A percentile compares a stretch with the other conserved stretches of the same genome.
These are phyloP conservation scores for Phainopepla nitens DNA, from an alignment of 2,113 vertebrate species.

Conservation along the genomic window DNA sequence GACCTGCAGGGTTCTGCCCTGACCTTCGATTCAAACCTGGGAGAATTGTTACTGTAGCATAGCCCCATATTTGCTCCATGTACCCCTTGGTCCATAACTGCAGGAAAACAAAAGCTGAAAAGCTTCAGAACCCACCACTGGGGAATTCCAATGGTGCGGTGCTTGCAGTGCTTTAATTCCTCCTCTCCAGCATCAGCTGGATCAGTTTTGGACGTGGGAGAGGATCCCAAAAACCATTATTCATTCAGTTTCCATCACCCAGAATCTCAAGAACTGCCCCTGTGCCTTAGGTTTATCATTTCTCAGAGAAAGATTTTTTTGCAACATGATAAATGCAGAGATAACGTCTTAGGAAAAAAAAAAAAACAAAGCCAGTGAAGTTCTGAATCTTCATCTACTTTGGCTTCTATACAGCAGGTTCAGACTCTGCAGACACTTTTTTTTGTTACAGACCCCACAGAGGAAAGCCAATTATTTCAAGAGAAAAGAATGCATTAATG, in stretches of 20 bases:
- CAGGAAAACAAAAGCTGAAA: background rate
- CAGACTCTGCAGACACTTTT: conserved; percentile 1
- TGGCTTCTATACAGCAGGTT: conserved; percentile 26
- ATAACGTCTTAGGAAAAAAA: background rate
- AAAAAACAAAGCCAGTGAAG: background rate
- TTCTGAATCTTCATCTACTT: conserved; percentile 1
- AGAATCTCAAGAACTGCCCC: background rate
- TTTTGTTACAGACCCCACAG: conserved; percentile 11
- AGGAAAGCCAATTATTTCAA: conserved; percentile 57
- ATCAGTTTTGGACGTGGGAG: background rate
- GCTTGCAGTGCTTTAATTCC: background rate
- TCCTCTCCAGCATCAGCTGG: background rate
- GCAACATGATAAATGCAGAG: background rate
- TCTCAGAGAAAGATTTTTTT: background rate
- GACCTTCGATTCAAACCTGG: background rate
- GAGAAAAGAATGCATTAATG: conserved; percentile 53
- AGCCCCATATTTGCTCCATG: rapidly evolving
- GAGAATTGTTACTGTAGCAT: background rate
- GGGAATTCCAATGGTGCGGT: background rate
- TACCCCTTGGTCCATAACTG: rapidly evolving
- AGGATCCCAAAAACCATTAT: background rate
- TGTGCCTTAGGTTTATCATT: background rate
- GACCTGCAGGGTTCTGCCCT: background rate
- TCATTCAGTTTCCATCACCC: background rate
- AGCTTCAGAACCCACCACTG: background rate